phyloP scores from a whole-genome alignment of 2,888 invertebrate species.

The Malthinus flaveolus region DNA sequence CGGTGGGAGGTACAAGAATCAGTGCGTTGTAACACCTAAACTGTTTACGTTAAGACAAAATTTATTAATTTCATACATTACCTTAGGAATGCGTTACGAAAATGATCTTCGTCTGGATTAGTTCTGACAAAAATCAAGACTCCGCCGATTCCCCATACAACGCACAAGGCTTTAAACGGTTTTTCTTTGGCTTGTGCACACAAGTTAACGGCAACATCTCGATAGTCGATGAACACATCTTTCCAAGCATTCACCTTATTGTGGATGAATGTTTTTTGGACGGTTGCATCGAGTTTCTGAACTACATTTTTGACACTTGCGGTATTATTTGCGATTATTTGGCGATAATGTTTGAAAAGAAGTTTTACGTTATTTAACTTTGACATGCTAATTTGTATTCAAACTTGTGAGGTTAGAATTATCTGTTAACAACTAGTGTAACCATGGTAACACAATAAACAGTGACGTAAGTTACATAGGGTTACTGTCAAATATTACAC shows the following conservation, averaged over 20 bases:
- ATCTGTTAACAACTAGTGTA: too few species aligned
- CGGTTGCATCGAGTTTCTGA: slow-evolving; percentile 52
- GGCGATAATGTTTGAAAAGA: too few species aligned
- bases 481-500: too few species aligned
- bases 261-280: slow-evolving; percentile 68
- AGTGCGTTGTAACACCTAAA: slow-evolving; percentile 61
- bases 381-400: too few species aligned
- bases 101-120: slow-evolving; percentile 75
- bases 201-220: slow-evolving; percentile 70
- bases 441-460: too few species aligned
- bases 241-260: slow-evolving; percentile 79
- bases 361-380: too few species aligned
- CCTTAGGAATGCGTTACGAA: slow-evolving; percentile 63
- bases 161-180: slow-evolving; percentile 68
- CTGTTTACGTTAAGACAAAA: neutral
- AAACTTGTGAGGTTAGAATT: too few species aligned
- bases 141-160: slow-evolving; percentile 59
- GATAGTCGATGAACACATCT: slow-evolving; percentile 75
- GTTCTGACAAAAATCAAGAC: slow-evolving; percentile 59
- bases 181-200: slow-evolving; percentile 66
- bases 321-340: too few species aligned
- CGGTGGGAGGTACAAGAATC: slow-evolving; percentile 65
- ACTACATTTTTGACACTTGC: neutral
- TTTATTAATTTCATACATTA: slow-evolving; percentile 40
- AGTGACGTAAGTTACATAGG: too few species aligned